A percentile compares a stretch with the other conserved stretches of the same genome.
These are phyloP conservation scores for Oophaga pumilio DNA, from an alignment of 2,113 vertebrate genomes.

Conservation along the genomic window DNA sequence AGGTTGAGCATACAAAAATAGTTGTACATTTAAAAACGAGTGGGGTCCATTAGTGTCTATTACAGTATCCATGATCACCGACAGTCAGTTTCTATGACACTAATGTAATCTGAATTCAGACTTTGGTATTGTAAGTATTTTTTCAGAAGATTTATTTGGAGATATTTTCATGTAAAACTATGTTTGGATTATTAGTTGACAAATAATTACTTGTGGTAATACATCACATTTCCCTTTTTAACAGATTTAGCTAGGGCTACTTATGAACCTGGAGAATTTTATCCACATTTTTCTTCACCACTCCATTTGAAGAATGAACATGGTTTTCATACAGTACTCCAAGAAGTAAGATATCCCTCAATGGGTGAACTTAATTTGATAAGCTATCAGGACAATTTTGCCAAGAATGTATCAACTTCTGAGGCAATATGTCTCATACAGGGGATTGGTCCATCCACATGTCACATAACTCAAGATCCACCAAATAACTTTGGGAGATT, in stretches of 20 bases:
- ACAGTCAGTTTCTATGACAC: too few relatives aligned
- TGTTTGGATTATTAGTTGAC: neutral
- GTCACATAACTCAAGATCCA: neutral
- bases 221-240: neutral
- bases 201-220: conserved; percentile 21
- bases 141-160: too few relatives aligned
- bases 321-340: too few relatives aligned
- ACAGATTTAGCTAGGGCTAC: neutral
- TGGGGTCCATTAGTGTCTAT: too few relatives aligned
- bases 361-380: neutral
- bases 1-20: too few relatives aligned
- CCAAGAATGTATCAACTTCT: neutral
- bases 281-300: neutral
- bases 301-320: neutral
- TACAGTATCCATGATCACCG: too few relatives aligned
- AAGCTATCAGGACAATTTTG: neutral
- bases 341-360: neutral
- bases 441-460: neutral
- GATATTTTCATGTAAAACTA: too few relatives aligned
- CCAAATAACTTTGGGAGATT: neutral
- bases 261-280: neutral
- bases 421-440: neutral
- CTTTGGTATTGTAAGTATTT: too few relatives aligned
- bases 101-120: too few relatives aligned
- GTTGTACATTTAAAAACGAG: too few relatives aligned